A percentile compares a stretch with the other conserved stretches of the same genome.
Conservation (phyloP, 2,113 vertebrate genomes). For the Hippocampus guttulatus region DNA sequence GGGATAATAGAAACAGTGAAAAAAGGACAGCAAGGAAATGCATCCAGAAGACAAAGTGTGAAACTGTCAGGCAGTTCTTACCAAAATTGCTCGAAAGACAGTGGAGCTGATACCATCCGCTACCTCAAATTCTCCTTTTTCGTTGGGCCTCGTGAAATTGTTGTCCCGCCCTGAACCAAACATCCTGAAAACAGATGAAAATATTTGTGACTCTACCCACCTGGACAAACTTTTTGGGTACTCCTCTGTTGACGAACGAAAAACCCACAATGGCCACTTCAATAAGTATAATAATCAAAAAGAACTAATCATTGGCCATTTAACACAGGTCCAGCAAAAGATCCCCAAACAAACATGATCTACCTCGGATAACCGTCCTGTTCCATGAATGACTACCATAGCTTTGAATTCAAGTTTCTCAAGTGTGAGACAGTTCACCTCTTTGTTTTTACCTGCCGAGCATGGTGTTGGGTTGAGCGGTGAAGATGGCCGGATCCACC, state of each 20-base stretch:
- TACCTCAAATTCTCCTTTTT: constrained; percentile 96
- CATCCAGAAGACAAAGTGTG: constrained; percentile 2
- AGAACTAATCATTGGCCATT: neutral
- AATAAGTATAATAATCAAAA: neutral
- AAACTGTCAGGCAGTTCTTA: constrained; percentile 60
- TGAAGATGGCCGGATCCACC: constrained; percentile 94
- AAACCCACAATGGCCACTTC: neutral
- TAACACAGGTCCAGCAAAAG: neutral
- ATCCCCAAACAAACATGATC: neutral
- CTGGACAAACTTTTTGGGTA: too few relatives aligned
- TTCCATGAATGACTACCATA: neutral
- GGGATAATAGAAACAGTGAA: neutral
- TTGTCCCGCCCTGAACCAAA: constrained; percentile 95
- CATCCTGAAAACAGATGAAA: constrained; percentile 75
- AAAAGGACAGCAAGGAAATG: neutral
- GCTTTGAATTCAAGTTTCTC: neutral
- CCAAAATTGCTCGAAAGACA: constrained; percentile 94
- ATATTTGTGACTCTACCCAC: neutral
- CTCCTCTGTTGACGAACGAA: neutral
- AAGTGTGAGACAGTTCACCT: neutral
- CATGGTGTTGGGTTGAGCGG: constrained; percentile 97
- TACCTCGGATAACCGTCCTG: too few relatives aligned
- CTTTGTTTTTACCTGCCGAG: constrained; percentile 82
- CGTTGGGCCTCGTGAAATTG: constrained; percentile 96
- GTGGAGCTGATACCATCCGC: constrained; percentile 97